phyloP scores from a whole-genome alignment of 2,113 vertebrate species.

The Ammodytes dubius region DNA sequence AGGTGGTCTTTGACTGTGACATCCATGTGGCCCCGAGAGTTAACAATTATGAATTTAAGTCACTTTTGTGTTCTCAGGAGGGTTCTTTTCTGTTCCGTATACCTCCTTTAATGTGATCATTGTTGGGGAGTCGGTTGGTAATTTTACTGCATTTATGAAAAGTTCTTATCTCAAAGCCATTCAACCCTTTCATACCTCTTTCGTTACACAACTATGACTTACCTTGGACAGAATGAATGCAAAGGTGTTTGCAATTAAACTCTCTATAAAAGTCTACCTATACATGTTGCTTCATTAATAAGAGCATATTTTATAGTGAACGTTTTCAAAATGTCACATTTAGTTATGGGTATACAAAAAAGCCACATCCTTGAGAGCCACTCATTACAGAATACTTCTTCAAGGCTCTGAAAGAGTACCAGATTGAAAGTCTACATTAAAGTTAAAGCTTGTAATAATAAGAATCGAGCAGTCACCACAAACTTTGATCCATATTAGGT shows the following conservation, averaged over 20 bases:
- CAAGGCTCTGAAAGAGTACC: background rate
- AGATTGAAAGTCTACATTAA: slow-evolving; percentile 21
- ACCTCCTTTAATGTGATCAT: background rate
- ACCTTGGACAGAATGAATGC: background rate
- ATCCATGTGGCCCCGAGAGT: slow-evolving; percentile 8
- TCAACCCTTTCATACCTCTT: background rate
- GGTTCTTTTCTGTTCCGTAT: background rate
- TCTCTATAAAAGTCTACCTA: background rate
- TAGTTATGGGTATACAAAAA: background rate
- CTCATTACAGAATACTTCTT: background rate
- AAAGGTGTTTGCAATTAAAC: background rate
- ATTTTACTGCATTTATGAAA: slow-evolving; percentile 11
- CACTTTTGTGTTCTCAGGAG: background rate
- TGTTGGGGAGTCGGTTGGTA: background rate
- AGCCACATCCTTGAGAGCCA: background rate
- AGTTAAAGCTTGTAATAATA: slow-evolving; percentile 7
- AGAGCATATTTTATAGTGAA: background rate
- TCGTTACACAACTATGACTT: background rate
- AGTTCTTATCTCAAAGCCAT: background rate
- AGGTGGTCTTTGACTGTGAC: background rate
- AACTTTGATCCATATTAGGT: slow-evolving; percentile 19
- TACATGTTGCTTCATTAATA: background rate
- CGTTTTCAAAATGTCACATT: slow-evolving; percentile 12
- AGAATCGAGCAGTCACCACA: slow-evolving; percentile 1
- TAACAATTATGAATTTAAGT: slow-evolving; percentile 1